phyloP scores from a whole-genome alignment of 2,797 vertebrate species.

The Vultur gryphus region DNA sequence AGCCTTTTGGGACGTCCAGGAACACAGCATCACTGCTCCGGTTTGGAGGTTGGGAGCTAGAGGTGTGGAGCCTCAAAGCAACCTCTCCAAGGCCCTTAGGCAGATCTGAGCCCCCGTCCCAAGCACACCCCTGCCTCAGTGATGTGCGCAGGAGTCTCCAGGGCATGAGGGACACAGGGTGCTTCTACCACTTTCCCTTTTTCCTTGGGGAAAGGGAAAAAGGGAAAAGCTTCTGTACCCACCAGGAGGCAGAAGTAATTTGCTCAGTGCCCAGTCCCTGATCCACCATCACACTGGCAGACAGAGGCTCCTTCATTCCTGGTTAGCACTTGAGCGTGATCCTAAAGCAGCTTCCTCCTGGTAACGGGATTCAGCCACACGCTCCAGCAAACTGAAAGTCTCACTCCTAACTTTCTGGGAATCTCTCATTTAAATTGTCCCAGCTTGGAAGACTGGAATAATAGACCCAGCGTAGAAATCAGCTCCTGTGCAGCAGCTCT shows the following conservation, averaged over 20 bases:
- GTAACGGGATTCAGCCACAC: accelerated
- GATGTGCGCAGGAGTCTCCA: not conserved
- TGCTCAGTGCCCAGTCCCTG: not conserved
- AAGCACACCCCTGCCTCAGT: not conserved
- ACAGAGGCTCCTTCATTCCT: not conserved
- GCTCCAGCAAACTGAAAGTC: not conserved
- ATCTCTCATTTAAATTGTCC: not conserved
- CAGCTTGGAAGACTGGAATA: not conserved
- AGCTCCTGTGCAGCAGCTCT: not conserved
- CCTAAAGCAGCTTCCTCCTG: not conserved
- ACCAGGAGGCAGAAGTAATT: not conserved
- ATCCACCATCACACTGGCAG: not conserved
- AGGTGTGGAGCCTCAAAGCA: not conserved
- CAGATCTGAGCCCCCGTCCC: no score
- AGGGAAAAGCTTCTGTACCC: not conserved
- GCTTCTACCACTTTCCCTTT: not conserved
- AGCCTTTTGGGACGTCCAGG: not conserved
- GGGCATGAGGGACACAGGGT: not conserved
- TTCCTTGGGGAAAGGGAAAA: not conserved
- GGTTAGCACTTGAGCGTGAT: accelerated
- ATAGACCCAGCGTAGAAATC: accelerated
- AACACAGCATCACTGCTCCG: accelerated
- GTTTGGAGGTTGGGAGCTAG: accelerated
- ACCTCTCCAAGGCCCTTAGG: not conserved
- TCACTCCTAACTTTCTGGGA: not conserved